Conservation (phyloP, 2,113 vertebrate genomes). For the Cyprinodon tularosa region DNA sequence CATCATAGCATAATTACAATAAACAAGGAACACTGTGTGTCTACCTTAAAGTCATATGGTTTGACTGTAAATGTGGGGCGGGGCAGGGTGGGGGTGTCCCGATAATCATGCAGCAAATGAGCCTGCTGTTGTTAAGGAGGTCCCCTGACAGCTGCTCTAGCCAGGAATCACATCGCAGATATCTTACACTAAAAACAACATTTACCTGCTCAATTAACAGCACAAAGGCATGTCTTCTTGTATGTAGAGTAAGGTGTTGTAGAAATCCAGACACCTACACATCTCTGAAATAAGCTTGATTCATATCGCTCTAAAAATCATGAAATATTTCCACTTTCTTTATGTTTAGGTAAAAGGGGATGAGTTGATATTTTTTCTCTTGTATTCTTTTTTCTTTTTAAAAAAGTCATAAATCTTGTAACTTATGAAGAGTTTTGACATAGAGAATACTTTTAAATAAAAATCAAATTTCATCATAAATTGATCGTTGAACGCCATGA, state of each 20-base stretch:
- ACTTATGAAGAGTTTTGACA: neutral
- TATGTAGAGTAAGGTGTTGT: neutral
- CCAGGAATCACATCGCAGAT: constrained; percentile 17
- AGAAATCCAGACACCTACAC: constrained; percentile 7
- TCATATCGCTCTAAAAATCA: neutral
- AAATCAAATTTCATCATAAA: too few species aligned
- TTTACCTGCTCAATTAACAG: neutral
- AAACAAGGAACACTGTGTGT: constrained; percentile 50
- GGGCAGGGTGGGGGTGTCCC: constrained; percentile 15
- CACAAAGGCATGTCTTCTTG: neutral
- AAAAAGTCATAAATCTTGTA: neutral
- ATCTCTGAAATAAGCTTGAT: neutral
- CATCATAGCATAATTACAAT: constrained; percentile 62
- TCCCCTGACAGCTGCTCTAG: constrained; percentile 50
- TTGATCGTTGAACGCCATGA: too few species aligned
- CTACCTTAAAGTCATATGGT: constrained; percentile 9
- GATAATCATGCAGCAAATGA: constrained; percentile 77
- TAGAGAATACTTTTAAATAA: too few species aligned
- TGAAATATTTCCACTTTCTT: neutral
- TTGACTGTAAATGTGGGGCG: constrained; percentile 11
- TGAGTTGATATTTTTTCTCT: neutral
- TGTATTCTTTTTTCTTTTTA: constrained; percentile 1
- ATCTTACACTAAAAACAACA: neutral
- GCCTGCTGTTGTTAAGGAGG: constrained; percentile 63
- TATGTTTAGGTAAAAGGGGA: neutral